Evolutionary conservation across 2,888 invertebrate genomes (phyloP).

Genomic region (Gryllus longicercus): DNA sequence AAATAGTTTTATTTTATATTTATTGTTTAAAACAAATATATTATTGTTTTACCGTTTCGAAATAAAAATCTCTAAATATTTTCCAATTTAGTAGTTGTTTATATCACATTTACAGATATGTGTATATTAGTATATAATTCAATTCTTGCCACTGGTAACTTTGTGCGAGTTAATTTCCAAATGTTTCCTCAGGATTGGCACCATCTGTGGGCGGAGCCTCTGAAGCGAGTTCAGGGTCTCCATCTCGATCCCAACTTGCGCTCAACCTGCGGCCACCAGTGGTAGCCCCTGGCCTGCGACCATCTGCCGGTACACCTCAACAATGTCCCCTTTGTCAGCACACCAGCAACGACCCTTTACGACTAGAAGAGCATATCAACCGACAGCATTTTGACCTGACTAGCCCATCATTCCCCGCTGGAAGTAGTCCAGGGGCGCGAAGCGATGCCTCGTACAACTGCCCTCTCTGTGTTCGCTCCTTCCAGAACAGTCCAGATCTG

Average conservation of each 20-base stretch:
- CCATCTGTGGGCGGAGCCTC: constrained; percentile 30
- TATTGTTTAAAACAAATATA: too few species aligned
- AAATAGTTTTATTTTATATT: too few species aligned
- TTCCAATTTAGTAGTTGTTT: too few species aligned
- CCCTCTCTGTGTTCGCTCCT: constrained; percentile 72
- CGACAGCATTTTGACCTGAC: constrained; percentile 78
- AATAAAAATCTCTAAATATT: too few species aligned
- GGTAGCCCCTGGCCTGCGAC: constrained; percentile 42
- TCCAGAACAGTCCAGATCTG: constrained; percentile 70
- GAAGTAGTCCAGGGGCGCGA: constrained; percentile 39
- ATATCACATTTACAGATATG: too few species aligned
- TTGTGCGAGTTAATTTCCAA: too few species aligned
- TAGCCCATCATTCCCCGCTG: constrained; percentile 55
- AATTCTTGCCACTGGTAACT: too few species aligned
- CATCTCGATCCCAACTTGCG: constrained; percentile 66
- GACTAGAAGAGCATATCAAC: constrained; percentile 79
- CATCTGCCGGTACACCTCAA: constrained; percentile 40
- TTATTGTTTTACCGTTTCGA: too few species aligned
- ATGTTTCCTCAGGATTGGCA: not conserved
- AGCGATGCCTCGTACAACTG: constrained; percentile 61
- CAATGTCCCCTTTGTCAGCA: constrained; percentile 77
- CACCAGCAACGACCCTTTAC: constrained; percentile 67
- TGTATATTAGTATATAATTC: too few species aligned
- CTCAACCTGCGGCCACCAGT: constrained; percentile 63
- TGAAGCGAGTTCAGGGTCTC: constrained; percentile 65